These are phyloP conservation scores for Chrysolina haemoptera DNA, from an alignment of 2,888 invertebrate genomes.

Conservation along the genomic window DNA sequence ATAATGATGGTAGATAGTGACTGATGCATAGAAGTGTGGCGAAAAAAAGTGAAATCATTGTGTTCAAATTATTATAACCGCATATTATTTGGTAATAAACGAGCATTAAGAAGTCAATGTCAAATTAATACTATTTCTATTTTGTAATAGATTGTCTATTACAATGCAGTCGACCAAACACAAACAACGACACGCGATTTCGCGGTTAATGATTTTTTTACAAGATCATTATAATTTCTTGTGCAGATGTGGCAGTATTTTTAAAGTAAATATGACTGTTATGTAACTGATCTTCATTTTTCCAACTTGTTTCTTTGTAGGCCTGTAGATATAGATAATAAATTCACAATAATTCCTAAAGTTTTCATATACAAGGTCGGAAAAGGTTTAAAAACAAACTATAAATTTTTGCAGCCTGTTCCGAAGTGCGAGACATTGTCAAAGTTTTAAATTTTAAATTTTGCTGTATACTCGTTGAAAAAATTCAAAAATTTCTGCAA, in stretches of 20 bases:
- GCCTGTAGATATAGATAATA: too few relatives aligned
- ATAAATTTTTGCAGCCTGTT: too few relatives aligned
- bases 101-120: conserved; percentile 45
- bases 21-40: conserved; percentile 19
- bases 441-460: too few relatives aligned
- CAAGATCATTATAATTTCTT: conserved; percentile 15
- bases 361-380: too few relatives aligned
- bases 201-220: conserved; percentile 17
- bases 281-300: background rate
- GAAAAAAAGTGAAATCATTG: conserved; percentile 42
- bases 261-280: background rate
- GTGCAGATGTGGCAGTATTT: conserved; percentile 16
- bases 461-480: too few relatives aligned
- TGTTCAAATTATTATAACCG: conserved; percentile 34
- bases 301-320: background rate
- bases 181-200: conserved; percentile 26
- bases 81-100: conserved; percentile 37
- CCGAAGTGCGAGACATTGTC: too few relatives aligned
- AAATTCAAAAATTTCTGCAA: too few relatives aligned
- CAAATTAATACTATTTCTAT: conserved; percentile 45
- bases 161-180: conserved; percentile 44
- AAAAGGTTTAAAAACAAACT: too few relatives aligned
- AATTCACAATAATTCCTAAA: too few relatives aligned
- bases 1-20: conserved; percentile 13
- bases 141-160: conserved; percentile 42